Evolutionary conservation across 2,888 invertebrate genomes (phyloP), one percentile per base, ranked within the genome.

Genomic region (Pterostichus madidus): DNA sequence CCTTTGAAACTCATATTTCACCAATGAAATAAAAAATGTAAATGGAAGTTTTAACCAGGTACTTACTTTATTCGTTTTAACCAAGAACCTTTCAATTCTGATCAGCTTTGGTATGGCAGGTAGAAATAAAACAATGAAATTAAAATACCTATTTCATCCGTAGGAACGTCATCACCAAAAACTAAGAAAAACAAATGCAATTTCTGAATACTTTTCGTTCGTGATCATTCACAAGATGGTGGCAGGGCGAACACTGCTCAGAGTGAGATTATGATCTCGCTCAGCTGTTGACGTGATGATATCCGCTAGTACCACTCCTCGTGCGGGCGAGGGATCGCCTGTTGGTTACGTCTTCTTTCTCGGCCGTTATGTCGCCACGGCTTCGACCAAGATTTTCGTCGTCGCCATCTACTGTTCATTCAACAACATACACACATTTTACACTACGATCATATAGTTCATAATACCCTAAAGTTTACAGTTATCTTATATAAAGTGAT

Each of bases 301-400:
- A 61, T 17, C 46, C 71, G 11, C 13, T 82, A 49, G 46, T 82
- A 82, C 81, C 81, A 82, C 32, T 75, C 46, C 46, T 82, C 56
- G 15, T 75, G 59, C 49, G 75, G 15, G 8, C 81, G 59, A 24
- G 44, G 13, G 39, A 35, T n/a, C 61, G 81, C 46, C 17, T 82
- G 81, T 13, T 82, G 75, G 35, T 82, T 82, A 5, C 81, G 59
- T 49, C 84, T 85, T 86, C 85, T 86, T 86, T 84, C 86, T 86
- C 85, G 86, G 86, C 85, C 87, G 86, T 84, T 86, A 86, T 86
- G 84, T 84, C 85, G 85, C 86, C 86, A 86, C 80, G 86, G 83
- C 84, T 87, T 86, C 73, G 86, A 84, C 88, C 89, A 89, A 59
- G 87, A 84, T 85, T 89, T 89, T 83, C 89, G 87, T 85, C 88